phyloP scores from a whole-genome alignment of 1,140 invertebrate species.

The Thaumatotibia leucotreta region DNA sequence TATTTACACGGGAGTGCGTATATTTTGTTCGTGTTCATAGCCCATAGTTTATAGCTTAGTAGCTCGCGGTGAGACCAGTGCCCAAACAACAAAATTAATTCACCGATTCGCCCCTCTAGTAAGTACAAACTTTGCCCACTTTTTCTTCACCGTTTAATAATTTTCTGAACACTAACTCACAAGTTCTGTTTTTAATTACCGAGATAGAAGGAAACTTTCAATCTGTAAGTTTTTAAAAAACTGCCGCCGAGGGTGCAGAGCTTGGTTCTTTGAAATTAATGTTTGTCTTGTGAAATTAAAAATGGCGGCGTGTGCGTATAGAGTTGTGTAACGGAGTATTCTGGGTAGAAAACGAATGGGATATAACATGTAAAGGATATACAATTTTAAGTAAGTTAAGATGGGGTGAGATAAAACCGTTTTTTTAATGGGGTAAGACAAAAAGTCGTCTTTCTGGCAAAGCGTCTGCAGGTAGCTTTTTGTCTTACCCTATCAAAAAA shows the following conservation, averaged over 20 bases:
- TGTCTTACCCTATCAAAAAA: too few relatives aligned
- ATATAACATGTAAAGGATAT: background rate
- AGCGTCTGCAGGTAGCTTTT: too few relatives aligned
- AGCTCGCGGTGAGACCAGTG: too few relatives aligned
- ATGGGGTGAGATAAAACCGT: too few relatives aligned
- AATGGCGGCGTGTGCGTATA: conserved; percentile 38
- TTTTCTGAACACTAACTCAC: background rate
- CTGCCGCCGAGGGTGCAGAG: conserved; percentile 19
- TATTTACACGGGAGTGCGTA: too few relatives aligned
- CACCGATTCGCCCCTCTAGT: too few relatives aligned
- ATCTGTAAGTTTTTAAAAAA: conserved; percentile 23
- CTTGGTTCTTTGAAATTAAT: conserved; percentile 53
- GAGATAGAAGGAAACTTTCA: background rate
- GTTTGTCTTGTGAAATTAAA: conserved; percentile 65
- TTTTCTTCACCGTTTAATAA: background rate
- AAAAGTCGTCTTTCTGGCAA: too few relatives aligned
- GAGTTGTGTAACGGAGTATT: background rate
- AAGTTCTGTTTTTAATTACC: background rate
- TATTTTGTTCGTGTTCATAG: too few relatives aligned
- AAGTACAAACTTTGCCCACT: too few relatives aligned
- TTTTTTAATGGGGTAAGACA: too few relatives aligned
- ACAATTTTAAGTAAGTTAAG: background rate
- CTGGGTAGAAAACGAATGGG: background rate
- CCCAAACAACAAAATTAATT: too few relatives aligned
- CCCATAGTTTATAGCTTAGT: too few relatives aligned